Base-by-base conservation (phyloP, 2,797 vertebrate genomes). In the Danio jaintianensis region DNA sequence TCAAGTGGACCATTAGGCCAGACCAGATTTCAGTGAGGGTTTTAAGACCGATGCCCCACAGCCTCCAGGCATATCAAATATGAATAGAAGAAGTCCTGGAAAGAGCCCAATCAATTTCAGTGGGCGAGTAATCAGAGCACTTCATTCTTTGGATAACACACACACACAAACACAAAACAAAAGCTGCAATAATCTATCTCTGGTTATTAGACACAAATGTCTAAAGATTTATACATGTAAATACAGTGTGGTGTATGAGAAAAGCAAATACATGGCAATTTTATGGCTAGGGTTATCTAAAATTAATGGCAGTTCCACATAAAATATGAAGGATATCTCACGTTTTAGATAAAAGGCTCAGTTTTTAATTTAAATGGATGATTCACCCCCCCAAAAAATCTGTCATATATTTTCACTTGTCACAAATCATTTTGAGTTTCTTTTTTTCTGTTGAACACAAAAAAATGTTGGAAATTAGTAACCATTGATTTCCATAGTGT, bases 51-150 rank as follows among this genome's bases (percentile, higher is more conserved):
- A 90, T 88, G 85, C 88, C 80, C 88, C 77, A 84, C 76, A 18
- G 87, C 90, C 92, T 86, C 69, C 1, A 88, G 92, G 91, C 88
- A 92, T 87, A 93, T 92, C 66, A 94, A 94, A 95, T 93, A 94
- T 92, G 92, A 91, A 93, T 94, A 92, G 91, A 90, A 89, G 66
- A 88, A 88, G 83, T 86, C 78, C 71, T 85, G 62, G 43, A 83
- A 91, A 88, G 16, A 56, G 81, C 79, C 87, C 83, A 83, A 94
- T 93, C 88, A 92, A 92, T 93, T 78, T 38, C 85, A 88, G 85
- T 68, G 86, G 85, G 86, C 20, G 63, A 89, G 86, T 89, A 95
- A 95, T 94, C 92, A 92, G 87, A 94, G 89, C 89, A 76, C 0
- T 84, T 86, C 85, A 92, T 91, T 94, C 86, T 87, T 58, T 68